Evolutionary conservation across 2,797 vertebrate genomes (phyloP), one percentile per base, ranked within the genome.

Genomic region (Pangasius djambal): DNA sequence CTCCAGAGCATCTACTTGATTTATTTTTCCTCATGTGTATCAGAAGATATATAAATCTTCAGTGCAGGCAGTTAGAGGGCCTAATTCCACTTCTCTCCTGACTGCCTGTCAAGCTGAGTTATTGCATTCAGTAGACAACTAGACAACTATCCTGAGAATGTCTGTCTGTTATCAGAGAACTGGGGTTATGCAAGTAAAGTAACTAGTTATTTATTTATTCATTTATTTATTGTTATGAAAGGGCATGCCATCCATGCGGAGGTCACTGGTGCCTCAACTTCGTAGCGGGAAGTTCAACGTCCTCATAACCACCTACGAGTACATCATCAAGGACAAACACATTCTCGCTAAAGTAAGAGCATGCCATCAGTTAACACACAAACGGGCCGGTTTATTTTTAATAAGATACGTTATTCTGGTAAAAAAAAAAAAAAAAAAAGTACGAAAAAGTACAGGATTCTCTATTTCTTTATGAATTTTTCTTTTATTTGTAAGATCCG

Each of bases 251-350:
- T 97, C 95, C 59, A 95, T 99, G 96, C 96, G 98, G 9, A 97
- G 98, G 12, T 97, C 97, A 1, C 95, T 99, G 0, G 97, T 99
- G 83, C 98, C 98, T 85, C 98, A 98, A 92, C 97, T 99, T 67
- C 97, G 98, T 90, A 97, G 97, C 81, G 98, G 98, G 89, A 99
- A 99, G 94, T 99, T 99, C 90, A 99, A 99, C 20, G 98, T 99
- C 83, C 96, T 99, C 90, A 93, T 99, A 93, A 99, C 98, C 86
- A 99, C 98, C 55, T 99, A 99, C 0, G 98, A 99, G 92, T 99
- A 99, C 94, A 99, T 99, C 94, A 99, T 99, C 94, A 99, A 99
- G 94, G 98, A 99, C 96, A 99, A 99, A 92, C 98, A 99, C 87
- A 98, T 99, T 91, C 97, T 99, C 90, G 98, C 98, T 92, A 99